Conservation (phyloP, 2,113 vertebrate species). For the Tretioscincus oriximinensis region DNA sequence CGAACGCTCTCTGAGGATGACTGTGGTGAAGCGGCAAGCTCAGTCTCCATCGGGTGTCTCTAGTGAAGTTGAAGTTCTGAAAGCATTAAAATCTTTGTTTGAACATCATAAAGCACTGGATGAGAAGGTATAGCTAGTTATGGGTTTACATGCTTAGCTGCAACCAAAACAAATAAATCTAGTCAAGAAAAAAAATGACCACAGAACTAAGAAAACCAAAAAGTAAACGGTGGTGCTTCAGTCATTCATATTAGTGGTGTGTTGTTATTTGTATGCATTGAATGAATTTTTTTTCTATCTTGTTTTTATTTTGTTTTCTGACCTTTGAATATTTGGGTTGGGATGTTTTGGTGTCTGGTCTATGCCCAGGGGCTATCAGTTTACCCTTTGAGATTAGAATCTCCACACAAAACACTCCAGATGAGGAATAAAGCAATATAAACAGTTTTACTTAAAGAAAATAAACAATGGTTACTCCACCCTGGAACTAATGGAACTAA, state of each 20-base stretch:
- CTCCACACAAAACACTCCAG: too few relatives aligned
- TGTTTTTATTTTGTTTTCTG: too few relatives aligned
- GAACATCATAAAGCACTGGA: constrained; percentile 97
- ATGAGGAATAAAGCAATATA: too few relatives aligned
- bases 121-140: constrained; percentile 83
- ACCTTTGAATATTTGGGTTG: too few relatives aligned
- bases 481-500: too few relatives aligned
- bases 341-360: too few relatives aligned
- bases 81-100: constrained; percentile 94
- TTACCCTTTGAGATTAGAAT: too few relatives aligned
- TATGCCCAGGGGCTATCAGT: too few relatives aligned
- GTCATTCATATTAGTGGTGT: not conserved
- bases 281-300: too few relatives aligned
- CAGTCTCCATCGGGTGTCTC: constrained; percentile 93
- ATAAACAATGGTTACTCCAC: too few relatives aligned
- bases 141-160: rapidly evolving
- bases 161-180: not conserved
- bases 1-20: constrained; percentile 94
- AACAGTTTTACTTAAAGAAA: too few relatives aligned
- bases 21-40: constrained; percentile 94
- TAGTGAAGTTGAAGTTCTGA: constrained; percentile 97
- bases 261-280: too few relatives aligned
- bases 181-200: not conserved
- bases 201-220: not conserved
- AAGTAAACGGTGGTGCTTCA: not conserved